Evolutionary conservation across 2,797 vertebrate species (phyloP).

Genomic region (Myotis findleyi): DNA sequence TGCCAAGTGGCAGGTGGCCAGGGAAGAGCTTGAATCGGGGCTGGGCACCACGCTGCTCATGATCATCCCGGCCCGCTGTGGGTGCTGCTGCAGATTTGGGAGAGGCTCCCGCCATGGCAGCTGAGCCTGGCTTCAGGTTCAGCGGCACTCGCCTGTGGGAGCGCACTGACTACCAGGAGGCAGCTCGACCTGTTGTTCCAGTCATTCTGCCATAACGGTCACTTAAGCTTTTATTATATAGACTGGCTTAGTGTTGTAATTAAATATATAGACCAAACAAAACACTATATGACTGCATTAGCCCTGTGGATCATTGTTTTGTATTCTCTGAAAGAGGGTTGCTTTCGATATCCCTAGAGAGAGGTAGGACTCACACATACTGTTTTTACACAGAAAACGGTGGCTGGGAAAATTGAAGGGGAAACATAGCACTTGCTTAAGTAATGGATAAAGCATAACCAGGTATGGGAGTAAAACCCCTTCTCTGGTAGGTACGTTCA

Average conservation of each 20-base stretch:
- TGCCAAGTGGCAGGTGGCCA: fast-evolving
- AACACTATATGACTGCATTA: neutral
- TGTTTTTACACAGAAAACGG: neutral
- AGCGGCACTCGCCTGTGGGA: too few species aligned
- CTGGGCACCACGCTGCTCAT: fast-evolving
- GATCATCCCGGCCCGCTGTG: too few species aligned
- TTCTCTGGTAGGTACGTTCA: neutral
- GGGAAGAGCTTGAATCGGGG: too few species aligned
- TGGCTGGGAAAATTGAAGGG: neutral
- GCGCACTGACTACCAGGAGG: too few species aligned
- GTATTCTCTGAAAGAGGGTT: neutral
- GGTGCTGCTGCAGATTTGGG: too few species aligned
- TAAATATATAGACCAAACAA: neutral
- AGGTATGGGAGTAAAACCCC: neutral
- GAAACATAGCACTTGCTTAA: neutral
- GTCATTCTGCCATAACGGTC: fast-evolving
- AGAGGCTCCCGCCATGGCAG: too few species aligned
- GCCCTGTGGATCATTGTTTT: neutral
- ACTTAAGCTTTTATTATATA: too few species aligned
- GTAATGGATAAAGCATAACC: neutral
- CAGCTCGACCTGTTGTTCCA: too few species aligned
- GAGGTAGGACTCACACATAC: neutral
- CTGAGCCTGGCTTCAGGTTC: too few species aligned
- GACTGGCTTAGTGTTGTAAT: neutral
- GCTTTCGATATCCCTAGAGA: neutral